Base-by-base conservation (phyloP, 2,113 vertebrate species). In the Anolis sagrei region DNA sequence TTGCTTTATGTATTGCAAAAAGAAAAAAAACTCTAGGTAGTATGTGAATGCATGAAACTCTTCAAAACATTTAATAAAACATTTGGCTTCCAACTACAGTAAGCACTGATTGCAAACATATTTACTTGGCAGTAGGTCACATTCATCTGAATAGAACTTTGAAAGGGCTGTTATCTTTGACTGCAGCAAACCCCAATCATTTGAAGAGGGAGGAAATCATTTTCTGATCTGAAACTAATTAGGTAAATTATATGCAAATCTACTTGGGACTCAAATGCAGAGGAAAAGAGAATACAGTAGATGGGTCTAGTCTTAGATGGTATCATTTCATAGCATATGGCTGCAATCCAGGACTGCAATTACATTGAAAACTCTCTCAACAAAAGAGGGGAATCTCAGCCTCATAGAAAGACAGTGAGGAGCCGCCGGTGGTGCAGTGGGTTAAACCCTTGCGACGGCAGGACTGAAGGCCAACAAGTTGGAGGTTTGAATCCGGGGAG, bases 1-100 rank as follows among this genome's bases (percentile, higher is more conserved):
- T 64, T 34, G 84, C 80, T 77, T 70, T 85, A 81, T 85, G 66
- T 70, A 51, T 76, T 19, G 36, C 14, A 29, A 5, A 23, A 58
- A 29, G 2, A 23, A 58, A 49, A 10, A 54, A 49, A 76, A 62
- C 7, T 54, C 73, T 79, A n/a, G 0, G 1, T 34, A 2, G 73
- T 87, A 83, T 73, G 23, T 83, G 76, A 36, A 76, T 79, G 32
- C 0, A 82, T 82, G 21, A 64, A 64, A 75, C 58, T 62, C 34
- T 34, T 49, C 8, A 44, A 72, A 70, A 36, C 18, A 70, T 49
- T 27, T 49, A 29, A 48, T 44, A 70, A 44, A n/a, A 39, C 75
- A 39, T 69, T 27, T 29, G 32, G 21, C 23, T 39, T 19, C 1
- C 23, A 58, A 51, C 25, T n/a, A 19, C 23, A 6, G 29, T 69